Conservation (phyloP, 2,888 invertebrate species). For the Drosophila cognata region DNA sequence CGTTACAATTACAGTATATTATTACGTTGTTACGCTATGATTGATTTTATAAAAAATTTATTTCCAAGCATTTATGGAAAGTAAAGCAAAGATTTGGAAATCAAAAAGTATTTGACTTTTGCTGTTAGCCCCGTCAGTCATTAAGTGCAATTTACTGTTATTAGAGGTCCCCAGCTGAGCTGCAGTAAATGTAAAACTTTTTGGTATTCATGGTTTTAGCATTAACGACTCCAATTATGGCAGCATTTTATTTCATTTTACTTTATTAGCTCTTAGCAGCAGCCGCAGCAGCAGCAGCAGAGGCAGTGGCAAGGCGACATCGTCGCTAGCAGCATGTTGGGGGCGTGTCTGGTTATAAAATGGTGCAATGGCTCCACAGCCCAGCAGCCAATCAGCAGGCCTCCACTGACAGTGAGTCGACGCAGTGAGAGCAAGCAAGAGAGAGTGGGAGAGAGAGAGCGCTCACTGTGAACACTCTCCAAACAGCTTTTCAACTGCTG, state of each 20-base stretch:
- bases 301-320: not conserved
- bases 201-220: conserved; percentile 78
- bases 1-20: conserved; percentile 1
- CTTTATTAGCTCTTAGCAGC: conserved; percentile 66
- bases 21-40: not conserved
- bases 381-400: conserved; percentile 51
- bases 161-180: conserved; percentile 44
- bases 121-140: conserved; percentile 7
- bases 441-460: conserved; percentile 14
- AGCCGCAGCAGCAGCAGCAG: conserved; percentile 13
- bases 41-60: not conserved
- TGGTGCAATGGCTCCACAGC: conserved; percentile 62
- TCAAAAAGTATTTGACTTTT: not conserved
- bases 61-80: not conserved
- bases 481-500: conserved; percentile 42
- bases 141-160: conserved; percentile 46
- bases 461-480: conserved; percentile 9
- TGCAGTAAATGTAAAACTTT: conserved; percentile 63
- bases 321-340: conserved; percentile 25
- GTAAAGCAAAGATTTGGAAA: not conserved
- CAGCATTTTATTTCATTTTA: conserved; percentile 72
- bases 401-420: conserved; percentile 19
- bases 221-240: conserved; percentile 78
- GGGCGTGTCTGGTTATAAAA: conserved; percentile 62
- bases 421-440: conserved; percentile 39